A percentile compares a stretch with the other conserved stretches of the same genome.
Evolutionary conservation across 2,888 invertebrate genomes (phyloP).

Genomic region (Ectemnius continuus): DNA sequence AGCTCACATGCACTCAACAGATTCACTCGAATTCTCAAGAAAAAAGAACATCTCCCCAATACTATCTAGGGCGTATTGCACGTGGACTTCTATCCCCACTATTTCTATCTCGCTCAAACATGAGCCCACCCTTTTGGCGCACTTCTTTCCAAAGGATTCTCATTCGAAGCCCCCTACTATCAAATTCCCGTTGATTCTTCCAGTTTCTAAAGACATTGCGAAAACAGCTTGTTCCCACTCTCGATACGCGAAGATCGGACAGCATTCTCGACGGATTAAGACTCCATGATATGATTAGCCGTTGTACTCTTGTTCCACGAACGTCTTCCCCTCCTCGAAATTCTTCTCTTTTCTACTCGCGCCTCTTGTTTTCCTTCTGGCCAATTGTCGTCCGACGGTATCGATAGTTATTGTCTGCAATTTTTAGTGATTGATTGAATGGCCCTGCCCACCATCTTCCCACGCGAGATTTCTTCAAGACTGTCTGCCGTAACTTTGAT

Average conservation of each 20-base stretch:
- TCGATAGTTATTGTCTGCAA: background rate
- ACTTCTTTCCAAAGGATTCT: too few relatives aligned
- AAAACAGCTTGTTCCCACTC: slow-evolving; percentile 32
- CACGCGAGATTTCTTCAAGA: too few relatives aligned
- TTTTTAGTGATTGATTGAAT: background rate
- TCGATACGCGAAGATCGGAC: slow-evolving; percentile 53
- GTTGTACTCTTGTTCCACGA: slow-evolving; percentile 59
- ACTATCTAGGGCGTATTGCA: too few relatives aligned
- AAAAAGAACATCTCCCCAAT: too few relatives aligned
- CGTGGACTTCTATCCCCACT: too few relatives aligned
- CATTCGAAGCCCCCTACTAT: too few relatives aligned
- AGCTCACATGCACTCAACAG: background rate
- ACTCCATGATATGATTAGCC: slow-evolving; percentile 70
- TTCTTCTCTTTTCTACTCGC: background rate
- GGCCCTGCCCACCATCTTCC: too few relatives aligned
- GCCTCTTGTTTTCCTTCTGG: background rate
- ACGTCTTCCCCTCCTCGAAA: slow-evolving; percentile 8
- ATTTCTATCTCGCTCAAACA: slow-evolving; percentile 19
- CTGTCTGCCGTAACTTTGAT: too few relatives aligned
- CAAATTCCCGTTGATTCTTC: slow-evolving; percentile 33
- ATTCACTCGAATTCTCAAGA: background rate
- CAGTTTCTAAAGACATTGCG: slow-evolving; percentile 32
- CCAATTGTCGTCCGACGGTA: background rate
- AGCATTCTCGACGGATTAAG: slow-evolving; percentile 63
- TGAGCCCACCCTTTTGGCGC: too few relatives aligned